A percentile compares a stretch with the other conserved stretches of the same genome.
Conservation (phyloP, 1,140 invertebrate genomes). For the Papilio dardanus region DNA sequence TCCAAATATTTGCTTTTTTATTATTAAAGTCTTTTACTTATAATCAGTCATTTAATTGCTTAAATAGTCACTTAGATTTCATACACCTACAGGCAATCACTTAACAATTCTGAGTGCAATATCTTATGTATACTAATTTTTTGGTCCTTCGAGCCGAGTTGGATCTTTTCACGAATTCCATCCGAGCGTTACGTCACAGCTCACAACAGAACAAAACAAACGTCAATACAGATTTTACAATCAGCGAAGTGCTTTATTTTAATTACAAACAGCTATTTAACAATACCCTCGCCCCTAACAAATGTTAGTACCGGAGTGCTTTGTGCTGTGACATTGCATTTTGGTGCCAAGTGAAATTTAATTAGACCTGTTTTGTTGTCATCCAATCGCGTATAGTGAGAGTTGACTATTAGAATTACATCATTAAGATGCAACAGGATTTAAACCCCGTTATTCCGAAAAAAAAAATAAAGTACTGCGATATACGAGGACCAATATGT, state of each 20-base stretch:
- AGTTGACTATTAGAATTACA: neutral
- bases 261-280: conserved; percentile 31
- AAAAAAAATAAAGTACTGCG: too few relatives aligned
- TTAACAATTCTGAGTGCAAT: too few relatives aligned
- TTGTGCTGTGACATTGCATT: conserved; percentile 5
- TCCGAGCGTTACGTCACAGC: neutral
- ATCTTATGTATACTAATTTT: neutral
- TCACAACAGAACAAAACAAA: conserved; percentile 12
- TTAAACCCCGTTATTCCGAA: too few relatives aligned
- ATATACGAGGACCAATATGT: too few relatives aligned
- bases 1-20: neutral
- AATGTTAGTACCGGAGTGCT: conserved; percentile 3
- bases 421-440: neutral
- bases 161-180: neutral
- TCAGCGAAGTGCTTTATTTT: conserved; percentile 27
- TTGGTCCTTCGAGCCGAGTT: conserved; percentile 17
- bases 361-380: conserved; percentile 17
- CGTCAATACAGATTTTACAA: neutral
- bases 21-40: too few relatives aligned
- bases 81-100: too few relatives aligned
- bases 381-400: neutral
- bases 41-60: too few relatives aligned
- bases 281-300: conserved; percentile 19
- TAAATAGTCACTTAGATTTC: too few relatives aligned
- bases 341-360: conserved; percentile 8